Base-by-base conservation (phyloP, 2,113 vertebrate genomes). In the Nymphicus hollandicus region DNA sequence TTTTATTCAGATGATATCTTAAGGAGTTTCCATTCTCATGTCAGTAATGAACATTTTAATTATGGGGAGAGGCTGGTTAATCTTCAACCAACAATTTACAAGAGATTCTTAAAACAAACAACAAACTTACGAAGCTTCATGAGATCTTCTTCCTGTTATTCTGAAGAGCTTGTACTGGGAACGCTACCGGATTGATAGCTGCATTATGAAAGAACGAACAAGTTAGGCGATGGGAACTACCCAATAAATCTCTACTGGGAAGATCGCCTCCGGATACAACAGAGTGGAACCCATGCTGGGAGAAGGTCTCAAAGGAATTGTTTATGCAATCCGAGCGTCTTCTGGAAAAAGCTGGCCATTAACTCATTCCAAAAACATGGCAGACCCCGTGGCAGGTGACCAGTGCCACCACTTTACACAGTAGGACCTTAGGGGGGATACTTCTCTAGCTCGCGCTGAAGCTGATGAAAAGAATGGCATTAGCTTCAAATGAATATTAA, bases 1-100 rank as follows among this genome's bases (percentile, higher is more conserved):
- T 76, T 95, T 96, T 94, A 92, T 95, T 93, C 69, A 81, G 88
- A 74, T 69, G 56, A 19, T 94, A 93, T 60, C 90, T 90, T 80
- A 77, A 92, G 86, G 56, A 83, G 44, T 87, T 94, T 81, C 80
- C 90, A 91, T 69, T 94, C 79, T 78, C 60, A 77, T 13, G 61
- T 79, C 93, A 91, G 44, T 5, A 49, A 90, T 33, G 77, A 94
- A 88, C 86, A 81, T 33, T 92, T 96, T 95, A 88, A 96, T 89
- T 84, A 91, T 0, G n/a, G 90, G 93, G 90, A 95, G 76, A 92
- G 92, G 82, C 91, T 68, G 79, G 69, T 90, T 94, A 91, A 89
- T 68, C 77, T 86, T 84, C 85, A 90, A 81, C 83, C 80, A 89
- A 72, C 39, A 92, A 65, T 94, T 95, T 95, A 94, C 81, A 92